Evolutionary conservation across 2,888 invertebrate species (phyloP).

Genomic region (Sipunculus nudus): DNA sequence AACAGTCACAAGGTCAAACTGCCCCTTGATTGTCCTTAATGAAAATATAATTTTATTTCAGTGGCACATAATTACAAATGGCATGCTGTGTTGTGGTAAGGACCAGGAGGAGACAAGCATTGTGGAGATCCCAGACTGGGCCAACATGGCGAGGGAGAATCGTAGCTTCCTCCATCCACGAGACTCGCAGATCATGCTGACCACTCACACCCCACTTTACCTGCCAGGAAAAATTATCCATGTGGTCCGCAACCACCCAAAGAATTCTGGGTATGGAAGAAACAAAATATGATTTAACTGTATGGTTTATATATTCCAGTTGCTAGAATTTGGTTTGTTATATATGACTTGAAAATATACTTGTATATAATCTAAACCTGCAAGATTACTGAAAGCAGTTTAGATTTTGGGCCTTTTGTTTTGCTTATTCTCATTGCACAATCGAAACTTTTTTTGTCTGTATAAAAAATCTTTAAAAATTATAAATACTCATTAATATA

Average conservation of each 20-base stretch:
- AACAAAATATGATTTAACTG: no score
- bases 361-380: no score
- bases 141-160: slow-evolving; percentile 46
- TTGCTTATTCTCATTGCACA: no score
- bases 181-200: slow-evolving; percentile 76
- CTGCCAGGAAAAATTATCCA: slow-evolving; percentile 88
- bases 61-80: slow-evolving; percentile 88
- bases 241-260: slow-evolving; percentile 85
- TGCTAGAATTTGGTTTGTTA: background rate
- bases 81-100: slow-evolving; percentile 73
- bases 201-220: slow-evolving; percentile 79
- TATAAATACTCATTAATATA: no score
- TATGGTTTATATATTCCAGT: slow-evolving; percentile 1
- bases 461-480: no score
- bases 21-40: no score
- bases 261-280: slow-evolving; percentile 77
- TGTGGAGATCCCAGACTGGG: slow-evolving; percentile 42
- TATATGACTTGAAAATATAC: no score
- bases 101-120: slow-evolving; percentile 10
- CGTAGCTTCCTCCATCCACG: slow-evolving; percentile 62
- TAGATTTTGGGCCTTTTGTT: no score
- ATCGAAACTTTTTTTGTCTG: no score
- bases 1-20: no score
- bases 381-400: no score
- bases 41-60: no score